These are phyloP conservation scores for Leptobrachium ailaonicum DNA, from an alignment of 2,113 vertebrate species.

Conservation along the genomic window DNA sequence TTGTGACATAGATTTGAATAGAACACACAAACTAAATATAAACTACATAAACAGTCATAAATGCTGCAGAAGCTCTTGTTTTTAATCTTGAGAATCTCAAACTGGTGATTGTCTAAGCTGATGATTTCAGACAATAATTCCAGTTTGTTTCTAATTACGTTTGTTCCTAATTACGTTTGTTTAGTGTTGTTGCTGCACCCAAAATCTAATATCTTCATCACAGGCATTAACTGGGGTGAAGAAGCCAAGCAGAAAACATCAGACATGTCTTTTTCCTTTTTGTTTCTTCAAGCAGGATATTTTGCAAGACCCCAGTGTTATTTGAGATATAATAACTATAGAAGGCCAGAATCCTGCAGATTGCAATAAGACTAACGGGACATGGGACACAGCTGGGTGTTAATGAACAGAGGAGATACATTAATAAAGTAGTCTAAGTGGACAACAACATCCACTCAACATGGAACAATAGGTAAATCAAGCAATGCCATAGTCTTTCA, in stretches of 20 bases:
- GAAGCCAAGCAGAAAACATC: constrained; percentile 22
- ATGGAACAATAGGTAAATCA: neutral
- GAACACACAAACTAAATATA: too few relatives aligned
- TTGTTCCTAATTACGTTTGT: neutral
- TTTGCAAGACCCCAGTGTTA: constrained; percentile 6
- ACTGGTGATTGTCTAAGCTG: too few relatives aligned
- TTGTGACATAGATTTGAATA: too few relatives aligned
- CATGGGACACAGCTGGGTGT: constrained; percentile 17
- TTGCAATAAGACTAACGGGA: constrained; percentile 8
- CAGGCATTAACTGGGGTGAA: neutral
- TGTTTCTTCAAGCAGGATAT: constrained; percentile 9
- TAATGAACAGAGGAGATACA: constrained; percentile 27
- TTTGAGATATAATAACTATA: constrained; percentile 18
- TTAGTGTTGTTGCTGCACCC: neutral
- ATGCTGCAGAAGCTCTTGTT: too few relatives aligned
- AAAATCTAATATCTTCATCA: neutral
- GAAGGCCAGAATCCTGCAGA: constrained; percentile 24
- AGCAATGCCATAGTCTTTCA: neutral
- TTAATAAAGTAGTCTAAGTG: constrained; percentile 2
- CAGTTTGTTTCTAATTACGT: neutral
- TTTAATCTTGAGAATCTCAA: too few relatives aligned
- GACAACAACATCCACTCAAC: constrained; percentile 1
- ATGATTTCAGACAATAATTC: neutral
- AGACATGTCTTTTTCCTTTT: neutral
- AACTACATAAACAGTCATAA: too few relatives aligned